phyloP scores from a whole-genome alignment of 2,888 invertebrate genomes.

The Chrysolina americana region DNA sequence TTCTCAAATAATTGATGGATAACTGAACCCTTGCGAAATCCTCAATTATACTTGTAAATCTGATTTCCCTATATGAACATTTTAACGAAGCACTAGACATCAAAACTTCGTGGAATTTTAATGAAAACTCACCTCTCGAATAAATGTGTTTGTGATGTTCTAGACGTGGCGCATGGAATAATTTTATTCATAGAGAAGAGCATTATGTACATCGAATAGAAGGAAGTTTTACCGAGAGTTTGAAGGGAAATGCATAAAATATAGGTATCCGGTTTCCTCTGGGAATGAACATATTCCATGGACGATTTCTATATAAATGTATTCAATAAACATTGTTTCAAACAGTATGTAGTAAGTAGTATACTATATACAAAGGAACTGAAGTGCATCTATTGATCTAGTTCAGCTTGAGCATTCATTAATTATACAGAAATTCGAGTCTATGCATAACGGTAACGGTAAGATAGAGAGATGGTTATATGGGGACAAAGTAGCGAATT shows the following conservation, averaged over 20 bases:
- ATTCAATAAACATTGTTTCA: no score
- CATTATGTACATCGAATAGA: not conserved
- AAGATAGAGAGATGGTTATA: no score
- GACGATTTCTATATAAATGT: no score
- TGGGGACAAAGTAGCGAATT: no score
- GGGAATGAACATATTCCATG: no score
- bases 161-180: not conserved
- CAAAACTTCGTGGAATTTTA: not conserved
- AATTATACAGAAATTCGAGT: no score
- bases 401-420: no score
- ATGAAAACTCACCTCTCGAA: slow-evolving; percentile 3
- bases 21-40: slow-evolving; percentile 3
- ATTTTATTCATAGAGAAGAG: slow-evolving; percentile 3
- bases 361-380: no score
- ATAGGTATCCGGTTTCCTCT: not conserved
- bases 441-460: no score
- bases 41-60: slow-evolving; percentile 6
- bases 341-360: no score
- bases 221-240: not conserved
- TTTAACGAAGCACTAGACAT: slow-evolving; percentile 9
- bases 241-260: not conserved
- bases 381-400: no score
- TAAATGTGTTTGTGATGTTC: not conserved
- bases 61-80: slow-evolving; percentile 6
- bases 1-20: slow-evolving; percentile 1